A percentile compares a stretch with the other conserved stretches of the same genome.
Conservation (phyloP, 2,888 invertebrate genomes). For the Lasioglossum pauxillum region DNA sequence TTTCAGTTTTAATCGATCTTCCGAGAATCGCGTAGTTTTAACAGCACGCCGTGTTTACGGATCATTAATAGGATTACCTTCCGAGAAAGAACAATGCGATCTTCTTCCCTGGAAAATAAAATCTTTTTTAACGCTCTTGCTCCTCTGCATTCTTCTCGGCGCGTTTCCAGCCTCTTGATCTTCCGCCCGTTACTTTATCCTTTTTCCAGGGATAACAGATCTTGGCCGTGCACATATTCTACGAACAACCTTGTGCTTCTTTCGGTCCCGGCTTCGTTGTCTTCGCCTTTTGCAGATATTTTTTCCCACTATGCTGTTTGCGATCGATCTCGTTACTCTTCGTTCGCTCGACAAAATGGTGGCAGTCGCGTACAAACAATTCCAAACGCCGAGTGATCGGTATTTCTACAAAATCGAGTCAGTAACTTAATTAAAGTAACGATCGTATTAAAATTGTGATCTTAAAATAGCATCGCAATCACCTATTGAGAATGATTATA, state of each 20-base stretch:
- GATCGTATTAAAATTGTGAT: too few species aligned
- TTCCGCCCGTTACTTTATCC: slow-evolving; percentile 46
- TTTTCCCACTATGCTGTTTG: neutral
- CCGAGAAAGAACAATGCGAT: slow-evolving; percentile 39
- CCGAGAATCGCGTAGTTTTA: neutral
- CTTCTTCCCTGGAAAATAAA: slow-evolving; percentile 42
- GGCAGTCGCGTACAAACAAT: neutral
- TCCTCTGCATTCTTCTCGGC: slow-evolving; percentile 28
- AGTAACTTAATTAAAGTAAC: too few species aligned
- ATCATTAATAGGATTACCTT: slow-evolving; percentile 9
- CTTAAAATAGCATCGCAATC: neutral
- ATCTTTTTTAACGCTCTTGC: slow-evolving; percentile 29
- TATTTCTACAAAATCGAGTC: neutral
- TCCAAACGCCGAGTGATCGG: neutral
- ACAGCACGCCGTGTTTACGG: neutral
- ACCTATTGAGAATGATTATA: neutral
- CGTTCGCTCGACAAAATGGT: neutral
- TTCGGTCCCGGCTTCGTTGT: slow-evolving; percentile 28
- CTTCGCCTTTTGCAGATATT: neutral
- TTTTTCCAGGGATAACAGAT: slow-evolving; percentile 55
- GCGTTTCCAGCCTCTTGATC: slow-evolving; percentile 29
- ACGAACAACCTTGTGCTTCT: slow-evolving; percentile 36
- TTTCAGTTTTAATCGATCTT: neutral
- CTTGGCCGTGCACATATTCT: slow-evolving; percentile 39
- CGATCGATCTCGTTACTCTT: slow-evolving; percentile 17